phyloP scores from a whole-genome alignment of 2,797 vertebrate genomes.

The Coendou prehensilis region DNA sequence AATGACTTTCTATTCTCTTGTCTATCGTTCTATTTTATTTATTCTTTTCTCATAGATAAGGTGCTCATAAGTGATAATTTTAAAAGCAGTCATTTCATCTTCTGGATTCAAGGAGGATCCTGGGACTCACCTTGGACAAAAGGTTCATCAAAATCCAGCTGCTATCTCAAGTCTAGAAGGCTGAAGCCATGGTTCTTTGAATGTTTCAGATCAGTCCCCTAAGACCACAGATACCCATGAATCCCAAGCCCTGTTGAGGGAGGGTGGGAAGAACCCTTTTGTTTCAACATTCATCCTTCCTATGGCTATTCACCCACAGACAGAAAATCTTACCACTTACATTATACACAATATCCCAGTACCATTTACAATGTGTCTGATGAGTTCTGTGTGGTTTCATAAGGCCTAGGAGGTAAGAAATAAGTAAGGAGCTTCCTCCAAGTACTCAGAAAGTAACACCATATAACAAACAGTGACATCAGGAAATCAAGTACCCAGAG shows the following conservation, averaged over 20 bases:
- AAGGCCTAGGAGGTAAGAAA: neutral
- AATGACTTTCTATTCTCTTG: constrained; percentile 51
- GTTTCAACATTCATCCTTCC: neutral
- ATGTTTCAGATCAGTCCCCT: neutral
- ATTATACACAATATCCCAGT: neutral
- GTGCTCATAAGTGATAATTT: neutral
- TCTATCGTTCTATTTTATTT: neutral
- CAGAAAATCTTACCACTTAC: neutral
- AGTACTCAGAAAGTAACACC: neutral
- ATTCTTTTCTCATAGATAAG: constrained; percentile 30
- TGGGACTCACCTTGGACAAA: neutral
- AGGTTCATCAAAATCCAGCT: neutral
- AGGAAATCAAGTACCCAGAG: neutral
- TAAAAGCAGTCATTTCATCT: neutral
- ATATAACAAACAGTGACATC: neutral
- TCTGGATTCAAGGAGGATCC: neutral
- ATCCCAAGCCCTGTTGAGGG: neutral
- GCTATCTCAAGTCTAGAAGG: neutral
- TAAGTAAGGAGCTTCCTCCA: neutral
- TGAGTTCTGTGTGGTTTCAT: neutral
- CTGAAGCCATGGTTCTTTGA: neutral
- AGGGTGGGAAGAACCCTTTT: neutral
- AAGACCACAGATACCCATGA: neutral
- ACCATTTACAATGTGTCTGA: neutral
- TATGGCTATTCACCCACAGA: neutral